A percentile compares a stretch with the other conserved stretches of the same genome.
Conservation (phyloP, 2,113 vertebrate genomes). For the Hymenochirus boettgeri region DNA sequence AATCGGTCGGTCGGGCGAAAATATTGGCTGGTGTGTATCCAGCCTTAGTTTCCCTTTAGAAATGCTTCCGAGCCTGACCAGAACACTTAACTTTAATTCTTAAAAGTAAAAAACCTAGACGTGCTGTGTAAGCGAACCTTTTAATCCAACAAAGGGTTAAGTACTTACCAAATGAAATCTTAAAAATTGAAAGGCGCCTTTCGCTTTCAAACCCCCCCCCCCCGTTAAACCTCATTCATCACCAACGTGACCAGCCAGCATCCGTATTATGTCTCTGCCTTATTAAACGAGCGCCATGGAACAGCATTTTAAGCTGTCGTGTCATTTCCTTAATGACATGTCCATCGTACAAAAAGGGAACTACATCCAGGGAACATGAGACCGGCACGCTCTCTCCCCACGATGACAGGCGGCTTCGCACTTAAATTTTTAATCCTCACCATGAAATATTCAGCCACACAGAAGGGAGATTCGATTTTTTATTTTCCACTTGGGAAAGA, state of each 20-base stretch:
- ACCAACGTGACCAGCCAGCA: slow-evolving; percentile 57
- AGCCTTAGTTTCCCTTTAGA: too few relatives aligned
- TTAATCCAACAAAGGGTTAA: slow-evolving; percentile 23
- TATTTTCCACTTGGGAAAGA: background rate
- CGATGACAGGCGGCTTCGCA: slow-evolving; percentile 49
- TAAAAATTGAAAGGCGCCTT: background rate
- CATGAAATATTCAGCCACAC: slow-evolving; percentile 62
- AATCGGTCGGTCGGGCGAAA: too few relatives aligned
- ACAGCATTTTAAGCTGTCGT: slow-evolving; percentile 56
- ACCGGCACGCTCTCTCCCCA: slow-evolving; percentile 26
- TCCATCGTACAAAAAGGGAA: slow-evolving; percentile 57
- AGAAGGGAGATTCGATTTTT: slow-evolving; percentile 36
- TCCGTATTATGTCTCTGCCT: slow-evolving; percentile 53
- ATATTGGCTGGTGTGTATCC: too few relatives aligned
- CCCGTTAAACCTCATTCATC: slow-evolving; percentile 59
- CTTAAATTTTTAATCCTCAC: slow-evolving; percentile 67
- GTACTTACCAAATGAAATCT: slow-evolving; percentile 17
- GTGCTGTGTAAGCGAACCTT: background rate
- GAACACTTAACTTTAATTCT: too few relatives aligned
- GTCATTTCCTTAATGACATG: slow-evolving; percentile 60
- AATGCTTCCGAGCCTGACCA: too few relatives aligned
- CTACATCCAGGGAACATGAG: slow-evolving; percentile 56
- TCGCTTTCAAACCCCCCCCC: slow-evolving; percentile 45
- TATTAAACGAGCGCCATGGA: slow-evolving; percentile 59
- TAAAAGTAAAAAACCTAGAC: background rate